Evolutionary conservation across 2,888 invertebrate genomes (phyloP).

Genomic region (Neocrepidodera transversa): DNA sequence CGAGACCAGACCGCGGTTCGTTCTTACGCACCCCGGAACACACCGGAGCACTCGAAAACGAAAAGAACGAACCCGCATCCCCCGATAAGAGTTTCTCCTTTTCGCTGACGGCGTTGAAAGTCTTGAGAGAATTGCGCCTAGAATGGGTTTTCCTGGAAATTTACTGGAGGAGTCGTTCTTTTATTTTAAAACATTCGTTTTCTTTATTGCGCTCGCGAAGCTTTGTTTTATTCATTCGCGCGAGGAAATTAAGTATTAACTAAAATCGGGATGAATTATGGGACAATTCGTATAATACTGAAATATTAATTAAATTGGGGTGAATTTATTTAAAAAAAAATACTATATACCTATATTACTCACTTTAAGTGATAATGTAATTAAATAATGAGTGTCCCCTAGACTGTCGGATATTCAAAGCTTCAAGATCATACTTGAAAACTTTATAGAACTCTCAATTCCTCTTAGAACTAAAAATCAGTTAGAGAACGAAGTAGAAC

Average conservation of each 20-base stretch:
- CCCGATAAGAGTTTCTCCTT: slow-evolving; percentile 25
- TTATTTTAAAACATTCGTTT: slow-evolving; percentile 36
- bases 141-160: slow-evolving; percentile 39
- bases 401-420: too few relatives aligned
- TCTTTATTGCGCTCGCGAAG: slow-evolving; percentile 33
- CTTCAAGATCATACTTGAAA: too few relatives aligned
- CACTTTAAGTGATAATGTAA: too few relatives aligned
- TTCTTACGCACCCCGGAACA: slow-evolving; percentile 14
- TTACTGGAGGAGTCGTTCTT: slow-evolving; percentile 36
- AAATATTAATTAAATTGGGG: not conserved
- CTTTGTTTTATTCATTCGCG: slow-evolving; percentile 32
- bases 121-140: slow-evolving; percentile 39
- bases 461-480: too few relatives aligned
- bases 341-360: too few relatives aligned
- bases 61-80: slow-evolving; percentile 15
- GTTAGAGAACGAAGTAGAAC: too few relatives aligned
- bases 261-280: slow-evolving; percentile 24
- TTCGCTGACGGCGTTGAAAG: slow-evolving; percentile 30
- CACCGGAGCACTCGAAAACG: slow-evolving; percentile 11
- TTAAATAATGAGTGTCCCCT: too few relatives aligned
- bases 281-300: slow-evolving; percentile 2
- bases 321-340: too few relatives aligned
- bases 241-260: slow-evolving; percentile 32
- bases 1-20: slow-evolving; percentile 12
- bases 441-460: too few relatives aligned